Evolutionary conservation across 2,113 vertebrate genomes (phyloP), one percentile per base, ranked within the genome.

Genomic region (Salvelinus alpinus): DNA sequence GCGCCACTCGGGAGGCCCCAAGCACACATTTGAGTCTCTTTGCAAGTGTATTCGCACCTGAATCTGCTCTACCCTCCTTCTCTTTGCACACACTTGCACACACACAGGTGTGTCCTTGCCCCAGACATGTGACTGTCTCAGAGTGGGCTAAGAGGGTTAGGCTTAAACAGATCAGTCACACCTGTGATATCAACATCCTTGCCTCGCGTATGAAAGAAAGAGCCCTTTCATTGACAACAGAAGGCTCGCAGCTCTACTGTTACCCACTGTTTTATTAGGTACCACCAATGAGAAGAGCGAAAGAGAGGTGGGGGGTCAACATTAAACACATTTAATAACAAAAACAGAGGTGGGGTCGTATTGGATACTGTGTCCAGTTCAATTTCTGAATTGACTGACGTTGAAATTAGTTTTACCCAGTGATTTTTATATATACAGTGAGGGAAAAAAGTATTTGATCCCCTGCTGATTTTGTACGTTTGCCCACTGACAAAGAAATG

Each of bases 161-260:
- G 83, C 84, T 87, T 84, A 85, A 84, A 77, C 84, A 47, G 84
- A 82, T 90, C 77, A 83, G 80, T 76, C 80, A 82, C 76, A 82
- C 79, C 75, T 78, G 79, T 84, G 75, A 18, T 20, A 73, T 80
- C 31, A 67, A 78, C 62, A 44, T 81, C 73, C 69, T 80, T 64
- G 51, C 20, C 64, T 31, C 22, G 73, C 70, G 70, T 76, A 72
- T 62, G 51, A 48, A 65, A 0, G 31, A n/a, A 76, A 71, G 47
- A 24, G 13, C 54, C 65, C 64, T 48, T 38, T 38, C 34, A 38
- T 38, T 38, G 34, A 38, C 34, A 38, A 1, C 34, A 38, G 34
- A 38, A 8, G 7, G 67, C 76, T 16, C 9, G 51, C 51, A 57
- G 51, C 51, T 57, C 51, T 57, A 1, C 51, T 54, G 1, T 4